Base-by-base conservation (phyloP, 2,888 invertebrate species). In the Noctua janthina region DNA sequence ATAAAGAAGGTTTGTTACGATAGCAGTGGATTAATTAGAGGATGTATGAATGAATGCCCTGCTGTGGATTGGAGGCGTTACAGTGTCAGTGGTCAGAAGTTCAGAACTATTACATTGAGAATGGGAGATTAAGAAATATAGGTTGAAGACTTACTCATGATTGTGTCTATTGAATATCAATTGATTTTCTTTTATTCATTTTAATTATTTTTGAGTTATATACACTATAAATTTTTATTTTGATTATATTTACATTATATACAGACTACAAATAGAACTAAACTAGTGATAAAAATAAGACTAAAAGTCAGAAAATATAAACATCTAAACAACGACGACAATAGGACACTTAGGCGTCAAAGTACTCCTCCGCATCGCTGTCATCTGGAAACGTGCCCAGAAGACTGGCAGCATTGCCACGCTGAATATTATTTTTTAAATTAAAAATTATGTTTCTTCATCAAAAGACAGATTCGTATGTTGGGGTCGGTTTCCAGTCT, bases 21-120 rank as follows among this genome's bases (percentile, higher is more conserved):
- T 85, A 79, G 77, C 72, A 59, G n/a, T 15, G 64, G 76, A 88
- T 90, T 89, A 89, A 89, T 89, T 89, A 89, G 70, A 81, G 72
- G 39, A 74, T 46, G 74, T 79, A 84, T 89, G 86, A 87, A 89
- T 86, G 83, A 84, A 54, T 56, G 59, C 68, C 89, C 81, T 59
- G 84, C 89, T 80, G 89, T 8, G 88, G 64, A 72, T 51, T n/a
- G 64, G n/a, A 64, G 69, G 62, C 74, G 71, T 86, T 75, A 29
- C 46, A 49, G 59, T 72, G 74, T 67, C 72, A 70, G 75, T 85
- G 76, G 66, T 67, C 71, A 54, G 56, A 71, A 35, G 76, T 62
- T 62, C 74, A 54, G 35, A 74, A 51, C 20, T 46, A 54, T 79
- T 81, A 35, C 54, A 72, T 74, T 86, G 29, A 64, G 51, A 64